Evolutionary conservation across 2,113 vertebrate genomes (phyloP), one percentile per base, ranked within the genome.

Genomic region (Amia ocellicauda): DNA sequence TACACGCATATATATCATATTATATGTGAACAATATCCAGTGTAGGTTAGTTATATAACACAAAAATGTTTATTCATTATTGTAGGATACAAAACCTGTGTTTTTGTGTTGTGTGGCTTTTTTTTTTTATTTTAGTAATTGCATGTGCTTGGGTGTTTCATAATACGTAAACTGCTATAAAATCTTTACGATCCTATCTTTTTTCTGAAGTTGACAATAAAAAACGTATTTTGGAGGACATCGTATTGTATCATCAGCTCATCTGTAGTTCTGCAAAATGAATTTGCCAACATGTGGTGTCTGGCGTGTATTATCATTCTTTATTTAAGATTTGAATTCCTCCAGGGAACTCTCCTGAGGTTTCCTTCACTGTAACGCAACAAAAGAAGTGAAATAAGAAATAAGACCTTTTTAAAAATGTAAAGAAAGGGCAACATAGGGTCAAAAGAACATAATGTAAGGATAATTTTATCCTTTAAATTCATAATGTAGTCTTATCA

Each of bases 101-200:
- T n/a, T n/a, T n/a, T n/a, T n/a, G n/a, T 5, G 31, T 5, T 36
- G 31, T 7, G 31, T 7, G 31, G 5, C 11, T 36, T 36, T 36
- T 36, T 36, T 36, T 36, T 5, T 36, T 11, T 36, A 7, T 36
- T 36, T 36, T 36, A 36, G 73, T 69, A 74, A 66, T 40, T 73
- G 74, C 75, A 73, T 78, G 75, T 74, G 83, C 76, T 74, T 64
- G 63, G 14, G 69, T 72, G 69, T 68, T 66, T 66, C 63, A 66
- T 55, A 63, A 66, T 57, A 63, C 66, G 58, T 74, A 49, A 61
- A 59, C 42, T 56, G 43, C 65, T 67, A 52, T 78, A 76, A 85
- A 73, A 7, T 17, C 77, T 74, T 80, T 75, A 78, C 72, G 65
- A 63, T 65, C 76, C 78, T 74, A 27, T 76, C 71, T 71, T 76